Conservation (phyloP, 2,113 vertebrate species). For the Takifugu bimaculatus region DNA sequence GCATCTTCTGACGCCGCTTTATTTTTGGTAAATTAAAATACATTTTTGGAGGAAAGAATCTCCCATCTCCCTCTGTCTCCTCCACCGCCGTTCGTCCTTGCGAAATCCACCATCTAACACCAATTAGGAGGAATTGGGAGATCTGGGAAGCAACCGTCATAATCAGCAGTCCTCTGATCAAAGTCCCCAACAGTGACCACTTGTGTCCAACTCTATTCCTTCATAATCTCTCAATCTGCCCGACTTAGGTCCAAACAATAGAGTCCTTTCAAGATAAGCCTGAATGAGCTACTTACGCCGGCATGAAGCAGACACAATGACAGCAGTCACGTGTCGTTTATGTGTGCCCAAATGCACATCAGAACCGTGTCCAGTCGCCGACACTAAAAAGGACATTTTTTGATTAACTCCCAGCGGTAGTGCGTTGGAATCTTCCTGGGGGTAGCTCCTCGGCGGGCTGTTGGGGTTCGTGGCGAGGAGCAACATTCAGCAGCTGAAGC, state of each 20-base stretch:
- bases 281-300: slow-evolving; percentile 37
- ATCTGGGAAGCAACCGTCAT: no score
- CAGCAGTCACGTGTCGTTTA: slow-evolving; percentile 43
- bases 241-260: slow-evolving; percentile 51
- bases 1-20: no score
- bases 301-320: slow-evolving; percentile 27
- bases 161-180: not conserved
- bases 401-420: not conserved
- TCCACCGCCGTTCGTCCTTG: not conserved
- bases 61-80: no score
- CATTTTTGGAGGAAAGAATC: no score
- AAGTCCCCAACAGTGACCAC: not conserved
- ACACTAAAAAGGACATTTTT: no score
- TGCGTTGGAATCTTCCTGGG: not conserved
- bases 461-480: slow-evolving; percentile 50
- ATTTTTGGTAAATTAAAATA: no score
- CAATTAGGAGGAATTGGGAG: no score
- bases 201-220: slow-evolving; percentile 5
- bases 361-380: not conserved
- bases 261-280: slow-evolving; percentile 47
- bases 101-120: slow-evolving; percentile 1
- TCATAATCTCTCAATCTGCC: slow-evolving; percentile 38
- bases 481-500: slow-evolving; percentile 22
- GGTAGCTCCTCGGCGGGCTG: slow-evolving; percentile 20
- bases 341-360: slow-evolving; percentile 8